Evolutionary conservation across 2,797 vertebrate genomes (phyloP).

Genomic region (Syndactyla subalaris): DNA sequence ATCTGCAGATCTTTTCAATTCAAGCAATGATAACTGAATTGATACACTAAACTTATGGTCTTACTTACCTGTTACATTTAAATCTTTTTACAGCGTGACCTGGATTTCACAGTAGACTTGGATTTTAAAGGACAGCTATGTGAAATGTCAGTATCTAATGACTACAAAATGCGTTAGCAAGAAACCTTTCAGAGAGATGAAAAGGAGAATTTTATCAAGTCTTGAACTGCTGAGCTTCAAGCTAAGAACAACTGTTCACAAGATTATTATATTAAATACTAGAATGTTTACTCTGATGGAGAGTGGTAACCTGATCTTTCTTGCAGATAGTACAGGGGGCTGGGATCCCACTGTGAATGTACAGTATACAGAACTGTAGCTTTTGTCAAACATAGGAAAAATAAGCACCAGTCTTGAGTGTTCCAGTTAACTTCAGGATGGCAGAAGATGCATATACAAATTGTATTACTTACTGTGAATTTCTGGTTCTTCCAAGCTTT

Average conservation of each 20-base stretch:
- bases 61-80: slow-evolving; percentile 17
- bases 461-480: slow-evolving; percentile 72
- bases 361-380: slow-evolving; percentile 58
- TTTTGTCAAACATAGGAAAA: slow-evolving; percentile 56
- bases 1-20: neutral
- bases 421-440: slow-evolving; percentile 50
- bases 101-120: slow-evolving; percentile 97
- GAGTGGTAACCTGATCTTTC: slow-evolving; percentile 42
- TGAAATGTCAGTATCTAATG: slow-evolving; percentile 93
- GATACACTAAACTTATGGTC: neutral
- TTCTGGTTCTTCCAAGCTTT: slow-evolving; percentile 75
- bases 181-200: slow-evolving; percentile 1
- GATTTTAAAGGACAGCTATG: slow-evolving; percentile 99
- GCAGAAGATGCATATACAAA: slow-evolving; percentile 48
- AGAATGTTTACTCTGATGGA: slow-evolving; percentile 63
- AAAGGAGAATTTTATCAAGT: slow-evolving; percentile 47
- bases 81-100: slow-evolving; percentile 86
- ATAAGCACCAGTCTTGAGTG: slow-evolving; percentile 29
- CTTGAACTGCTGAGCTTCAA: slow-evolving; percentile 66
- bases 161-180: slow-evolving; percentile 97
- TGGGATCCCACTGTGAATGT: slow-evolving; percentile 62
- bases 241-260: slow-evolving; percentile 62
- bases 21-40: neutral
- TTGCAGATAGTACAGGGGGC: slow-evolving; percentile 41
- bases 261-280: slow-evolving; percentile 53